A percentile compares a stretch with the other conserved stretches of the same genome.
Conservation (phyloP, 2,797 vertebrate species). For the Muscicapa striata region DNA sequence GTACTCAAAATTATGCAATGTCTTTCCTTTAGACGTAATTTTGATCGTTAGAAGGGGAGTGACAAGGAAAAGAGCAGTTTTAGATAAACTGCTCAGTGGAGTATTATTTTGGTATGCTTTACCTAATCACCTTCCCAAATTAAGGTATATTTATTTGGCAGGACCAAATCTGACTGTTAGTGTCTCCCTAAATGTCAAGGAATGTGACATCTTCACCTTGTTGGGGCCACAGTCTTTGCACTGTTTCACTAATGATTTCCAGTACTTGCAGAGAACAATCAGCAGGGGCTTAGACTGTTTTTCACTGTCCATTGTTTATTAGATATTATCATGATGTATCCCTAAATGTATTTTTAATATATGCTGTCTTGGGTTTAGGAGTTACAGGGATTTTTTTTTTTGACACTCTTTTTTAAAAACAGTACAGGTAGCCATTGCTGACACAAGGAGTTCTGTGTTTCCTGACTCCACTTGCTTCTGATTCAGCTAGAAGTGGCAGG, state of each 20-base stretch:
- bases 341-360: neutral
- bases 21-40: conserved; percentile 29
- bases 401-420: neutral
- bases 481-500: neutral
- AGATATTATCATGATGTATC: neutral
- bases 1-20: neutral
- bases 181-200: neutral
- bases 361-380: neutral
- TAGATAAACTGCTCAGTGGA: neutral
- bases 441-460: neutral
- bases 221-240: neutral
- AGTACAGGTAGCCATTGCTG: neutral
- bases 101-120: neutral
- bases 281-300: neutral
- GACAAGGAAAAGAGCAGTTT: neutral
- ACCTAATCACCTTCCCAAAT: neutral
- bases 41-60: neutral
- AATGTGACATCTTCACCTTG: neutral
- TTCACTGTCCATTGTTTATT: neutral
- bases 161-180: neutral
- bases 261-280: neutral
- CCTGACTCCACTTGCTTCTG: neutral
- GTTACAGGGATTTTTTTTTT: neutral
- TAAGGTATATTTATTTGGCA: neutral
- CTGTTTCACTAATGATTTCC: neutral